Base-by-base conservation (phyloP, 2,113 vertebrate species). In the Hypocryptadius cinnamomeus region DNA sequence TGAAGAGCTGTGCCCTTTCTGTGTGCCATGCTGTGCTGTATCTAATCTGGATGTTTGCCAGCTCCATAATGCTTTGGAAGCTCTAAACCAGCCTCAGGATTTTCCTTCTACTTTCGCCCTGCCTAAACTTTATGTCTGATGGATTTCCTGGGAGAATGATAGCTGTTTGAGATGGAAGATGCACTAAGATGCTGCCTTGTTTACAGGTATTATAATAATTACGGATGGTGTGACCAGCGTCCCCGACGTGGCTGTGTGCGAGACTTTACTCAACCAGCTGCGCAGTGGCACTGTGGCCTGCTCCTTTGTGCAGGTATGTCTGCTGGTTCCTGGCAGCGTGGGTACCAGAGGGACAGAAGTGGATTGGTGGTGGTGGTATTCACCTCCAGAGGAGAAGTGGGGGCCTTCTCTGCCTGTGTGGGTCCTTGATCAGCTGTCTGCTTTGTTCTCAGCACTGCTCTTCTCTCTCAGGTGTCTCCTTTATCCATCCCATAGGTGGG, bases 221-320 rank as follows among this genome's bases (percentile, higher is more conserved):
- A 99, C 99, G 7, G 99, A 99, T 69, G 99, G 99, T 17, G 99
- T 99, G 95, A 99, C 98, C 23, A 99, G 99, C n/a, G 99, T 99
- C 66, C 99, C 99, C 23, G 99, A 99, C 51, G 98, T 99, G 39
- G 98, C 98, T 2, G 98, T 99, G 64, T 99, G 99, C 31, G 99
- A 99, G 95, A 99, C 99, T 1, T 94, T 99, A 15, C 98, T 99
- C 56, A 99, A 99, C 95, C 99, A 99, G 96, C 98, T 99, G 83
- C 98, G 99, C 87, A 99, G 99, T 79, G 98, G 98, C 96, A 99
- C 99, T 6, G 98, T 99, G 60, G 98, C 99, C 68, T 99, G 99
- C 93, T 99, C 99, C 80, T 99, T 99, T 96, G 98, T 99, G 66
- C 99, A 99, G 98, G 99, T 99, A 96, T 50, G 79, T 72, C 89